Conservation (phyloP, 2,113 vertebrate genomes). For the Rhinolophus sinicus region DNA sequence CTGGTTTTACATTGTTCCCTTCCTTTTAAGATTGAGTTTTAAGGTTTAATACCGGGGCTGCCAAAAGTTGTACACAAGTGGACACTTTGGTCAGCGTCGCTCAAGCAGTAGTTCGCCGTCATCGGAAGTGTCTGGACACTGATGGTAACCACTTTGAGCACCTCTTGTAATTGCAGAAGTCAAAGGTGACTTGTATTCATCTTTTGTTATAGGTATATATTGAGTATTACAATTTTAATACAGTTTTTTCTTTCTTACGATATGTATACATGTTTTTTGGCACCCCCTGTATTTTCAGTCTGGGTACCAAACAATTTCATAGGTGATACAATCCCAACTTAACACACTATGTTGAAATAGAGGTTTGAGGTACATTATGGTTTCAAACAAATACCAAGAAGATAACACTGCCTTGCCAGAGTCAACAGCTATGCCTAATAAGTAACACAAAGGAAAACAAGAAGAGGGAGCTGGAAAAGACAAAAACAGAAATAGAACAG, state of each 20-base stretch:
- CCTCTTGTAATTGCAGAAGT: too few relatives aligned
- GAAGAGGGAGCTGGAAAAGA: neutral
- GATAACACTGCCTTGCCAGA: neutral
- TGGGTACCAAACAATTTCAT: neutral
- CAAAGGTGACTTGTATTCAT: too few relatives aligned
- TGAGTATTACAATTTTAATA: too few relatives aligned
- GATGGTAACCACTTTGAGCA: too few relatives aligned
- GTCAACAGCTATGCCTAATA: neutral
- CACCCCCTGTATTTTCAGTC: neutral
- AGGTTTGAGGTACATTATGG: neutral
- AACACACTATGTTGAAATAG: neutral
- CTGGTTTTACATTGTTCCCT: neutral
- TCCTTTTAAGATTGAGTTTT: neutral
- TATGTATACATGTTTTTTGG: too few relatives aligned
- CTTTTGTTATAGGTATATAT: too few relatives aligned
- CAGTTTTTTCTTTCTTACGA: too few relatives aligned
- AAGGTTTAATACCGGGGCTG: neutral
- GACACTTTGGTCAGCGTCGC: too few relatives aligned
- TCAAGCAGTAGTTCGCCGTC: too few relatives aligned
- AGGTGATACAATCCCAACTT: neutral
- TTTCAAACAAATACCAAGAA: neutral
- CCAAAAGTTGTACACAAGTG: too few relatives aligned
- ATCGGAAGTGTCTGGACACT: too few relatives aligned
- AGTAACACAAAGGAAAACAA: neutral
- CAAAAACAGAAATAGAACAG: neutral